Conservation (phyloP, 2,113 vertebrate genomes). For the Ursus arctos region DNA sequence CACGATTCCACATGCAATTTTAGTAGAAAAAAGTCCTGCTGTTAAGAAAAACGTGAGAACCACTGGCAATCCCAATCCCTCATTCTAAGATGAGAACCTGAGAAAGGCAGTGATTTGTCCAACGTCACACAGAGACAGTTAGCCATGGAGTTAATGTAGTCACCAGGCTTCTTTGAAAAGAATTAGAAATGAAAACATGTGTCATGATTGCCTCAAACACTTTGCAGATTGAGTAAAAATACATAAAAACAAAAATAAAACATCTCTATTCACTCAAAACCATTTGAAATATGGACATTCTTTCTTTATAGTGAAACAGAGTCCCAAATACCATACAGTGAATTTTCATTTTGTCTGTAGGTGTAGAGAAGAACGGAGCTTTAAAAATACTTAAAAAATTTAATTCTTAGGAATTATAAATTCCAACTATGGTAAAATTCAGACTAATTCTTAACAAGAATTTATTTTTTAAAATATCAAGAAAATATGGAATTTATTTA, state of each 20-base stretch:
- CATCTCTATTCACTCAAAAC: not conserved
- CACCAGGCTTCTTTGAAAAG: not conserved
- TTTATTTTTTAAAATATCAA: slow-evolving; percentile 70
- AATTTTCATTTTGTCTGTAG: slow-evolving; percentile 47
- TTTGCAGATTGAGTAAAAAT: slow-evolving; percentile 17
- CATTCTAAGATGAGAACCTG: not conserved
- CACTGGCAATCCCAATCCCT: not conserved
- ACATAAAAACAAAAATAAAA: not conserved
- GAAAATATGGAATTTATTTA: slow-evolving; percentile 76
- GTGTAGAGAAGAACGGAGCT: slow-evolving; percentile 12
- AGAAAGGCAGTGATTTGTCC: not conserved
- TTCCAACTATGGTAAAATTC: slow-evolving; percentile 65
- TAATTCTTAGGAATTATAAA: slow-evolving; percentile 55
- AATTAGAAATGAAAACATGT: not conserved
- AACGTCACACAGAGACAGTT: not conserved
- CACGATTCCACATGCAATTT: not conserved
- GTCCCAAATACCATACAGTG: not conserved
- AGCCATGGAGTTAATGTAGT: not conserved
- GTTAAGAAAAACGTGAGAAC: slow-evolving; percentile 33
- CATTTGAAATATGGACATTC: not conserved
- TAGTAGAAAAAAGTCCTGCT: not conserved
- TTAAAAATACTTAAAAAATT: slow-evolving; percentile 58
- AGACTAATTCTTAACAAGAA: slow-evolving; percentile 58
- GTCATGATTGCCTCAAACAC: not conserved
- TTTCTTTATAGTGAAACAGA: slow-evolving; percentile 36